These are phyloP conservation scores for Ceriagrion tenellum DNA, from an alignment of 2,888 invertebrate genomes.

Conservation along the genomic window DNA sequence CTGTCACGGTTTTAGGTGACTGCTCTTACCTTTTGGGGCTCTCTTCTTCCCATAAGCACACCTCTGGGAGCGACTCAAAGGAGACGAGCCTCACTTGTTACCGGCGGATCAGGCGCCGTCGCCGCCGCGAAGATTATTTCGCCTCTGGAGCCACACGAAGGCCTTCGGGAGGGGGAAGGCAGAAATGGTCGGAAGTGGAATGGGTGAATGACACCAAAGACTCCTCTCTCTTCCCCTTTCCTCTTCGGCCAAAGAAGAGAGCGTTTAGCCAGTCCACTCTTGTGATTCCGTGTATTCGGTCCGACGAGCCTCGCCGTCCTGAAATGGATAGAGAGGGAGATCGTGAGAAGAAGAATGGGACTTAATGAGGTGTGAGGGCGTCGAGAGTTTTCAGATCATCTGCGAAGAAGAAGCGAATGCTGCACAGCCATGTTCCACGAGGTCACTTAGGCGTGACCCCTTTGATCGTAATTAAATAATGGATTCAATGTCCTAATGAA, in stretches of 20 bases:
- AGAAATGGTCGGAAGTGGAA: not conserved
- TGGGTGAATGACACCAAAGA: not conserved
- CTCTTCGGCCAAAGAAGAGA: not conserved
- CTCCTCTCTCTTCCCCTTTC: not conserved
- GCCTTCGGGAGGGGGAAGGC: not conserved
- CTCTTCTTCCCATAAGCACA: not conserved
- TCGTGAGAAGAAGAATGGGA: slow-evolving; percentile 2
- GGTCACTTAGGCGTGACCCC: not conserved
- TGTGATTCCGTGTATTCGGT: not conserved
- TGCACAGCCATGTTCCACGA: not conserved
- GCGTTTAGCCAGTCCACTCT: not conserved
- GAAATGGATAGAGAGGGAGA: not conserved
- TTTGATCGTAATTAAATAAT: no score
- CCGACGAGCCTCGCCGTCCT: not conserved
- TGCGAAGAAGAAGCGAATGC: not conserved
- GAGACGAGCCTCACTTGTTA: not conserved
- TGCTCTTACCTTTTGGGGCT: not conserved
- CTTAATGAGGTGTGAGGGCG: slow-evolving; percentile 3
- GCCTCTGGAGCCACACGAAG: not conserved
- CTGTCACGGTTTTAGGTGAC: not conserved
- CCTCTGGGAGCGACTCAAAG: not conserved
- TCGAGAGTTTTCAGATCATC: not conserved
- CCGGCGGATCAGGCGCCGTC: not conserved
- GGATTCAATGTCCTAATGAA: no score
- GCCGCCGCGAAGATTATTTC: not conserved